phyloP scores from a whole-genome alignment of 2,888 invertebrate species.

The Itoplectis maculator region DNA sequence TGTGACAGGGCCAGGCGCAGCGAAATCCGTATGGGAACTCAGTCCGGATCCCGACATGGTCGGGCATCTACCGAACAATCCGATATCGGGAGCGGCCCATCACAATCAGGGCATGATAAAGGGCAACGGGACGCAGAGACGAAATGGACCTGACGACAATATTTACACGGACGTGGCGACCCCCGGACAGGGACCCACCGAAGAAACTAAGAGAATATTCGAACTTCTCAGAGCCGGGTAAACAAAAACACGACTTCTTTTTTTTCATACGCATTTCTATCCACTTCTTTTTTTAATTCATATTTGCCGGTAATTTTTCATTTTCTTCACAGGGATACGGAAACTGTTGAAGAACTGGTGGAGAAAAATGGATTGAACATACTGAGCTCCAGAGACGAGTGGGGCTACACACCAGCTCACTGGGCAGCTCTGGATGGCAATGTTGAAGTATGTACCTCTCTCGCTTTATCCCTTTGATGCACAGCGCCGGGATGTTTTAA shows the following conservation, averaged over 20 bases:
- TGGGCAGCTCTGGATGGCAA: conserved; percentile 97
- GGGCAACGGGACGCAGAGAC: conserved; percentile 70
- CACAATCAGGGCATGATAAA: conserved; percentile 75
- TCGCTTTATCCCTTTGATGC: too few species aligned
- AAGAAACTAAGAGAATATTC: conserved; percentile 90
- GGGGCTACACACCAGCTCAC: conserved; percentile 97
- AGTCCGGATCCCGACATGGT: conserved; percentile 84
- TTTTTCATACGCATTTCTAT: too few species aligned
- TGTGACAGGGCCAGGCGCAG: conserved; percentile 92
- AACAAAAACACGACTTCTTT: conserved; percentile 68
- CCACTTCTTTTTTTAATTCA: not conserved
- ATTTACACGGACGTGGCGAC: conserved; percentile 80
- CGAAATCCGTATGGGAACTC: conserved; percentile 95
- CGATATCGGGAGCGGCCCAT: conserved; percentile 78
- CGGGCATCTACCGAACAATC: conserved; percentile 82
- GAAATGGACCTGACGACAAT: conserved; percentile 80
- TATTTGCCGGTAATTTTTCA: conserved; percentile 71
- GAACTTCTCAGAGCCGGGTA: conserved; percentile 95
- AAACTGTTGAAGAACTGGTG: conserved; percentile 93
- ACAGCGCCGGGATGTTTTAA: too few species aligned
- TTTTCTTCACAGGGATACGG: conserved; percentile 88
- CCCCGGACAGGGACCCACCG: conserved; percentile 79
- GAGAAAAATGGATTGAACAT: conserved; percentile 91
- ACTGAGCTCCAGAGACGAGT: conserved; percentile 93
- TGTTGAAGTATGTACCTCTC: conserved; percentile 87